A percentile compares a stretch with the other conserved stretches of the same genome.
These are phyloP conservation scores for Halcyon senegalensis DNA, from an alignment of 2,113 vertebrate species.

Conservation along the genomic window DNA sequence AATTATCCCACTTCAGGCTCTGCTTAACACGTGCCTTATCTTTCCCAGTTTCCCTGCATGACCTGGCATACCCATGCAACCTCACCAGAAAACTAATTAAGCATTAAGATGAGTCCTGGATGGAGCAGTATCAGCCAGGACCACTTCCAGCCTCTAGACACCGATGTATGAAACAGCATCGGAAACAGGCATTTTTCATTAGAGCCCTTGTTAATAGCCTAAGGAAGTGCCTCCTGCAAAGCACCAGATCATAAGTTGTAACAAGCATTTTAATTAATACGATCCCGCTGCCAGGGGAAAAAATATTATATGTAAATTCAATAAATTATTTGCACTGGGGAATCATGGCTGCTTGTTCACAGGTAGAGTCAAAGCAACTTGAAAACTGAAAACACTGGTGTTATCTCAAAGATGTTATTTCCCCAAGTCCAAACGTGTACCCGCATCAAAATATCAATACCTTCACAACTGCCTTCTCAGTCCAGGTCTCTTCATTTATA, in stretches of 20 bases:
- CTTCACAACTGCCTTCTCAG: background rate
- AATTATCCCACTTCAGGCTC: background rate
- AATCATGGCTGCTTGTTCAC: background rate
- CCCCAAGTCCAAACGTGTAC: background rate
- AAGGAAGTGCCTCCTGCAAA: background rate
- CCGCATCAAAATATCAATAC: background rate
- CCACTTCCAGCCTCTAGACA: background rate
- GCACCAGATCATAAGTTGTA: background rate
- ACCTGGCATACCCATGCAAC: background rate
- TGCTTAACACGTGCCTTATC: background rate
- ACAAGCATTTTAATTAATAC: conserved; percentile 47
- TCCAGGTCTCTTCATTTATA: background rate
- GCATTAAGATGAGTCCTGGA: background rate
- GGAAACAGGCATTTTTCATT: background rate
- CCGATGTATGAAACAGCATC: background rate
- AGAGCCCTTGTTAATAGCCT: conserved; percentile 1
- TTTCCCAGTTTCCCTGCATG: background rate
- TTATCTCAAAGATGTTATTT: background rate
- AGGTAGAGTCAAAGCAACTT: background rate
- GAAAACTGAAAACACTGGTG: background rate
- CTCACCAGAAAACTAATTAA: conserved; percentile 17
- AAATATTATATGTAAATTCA: background rate
- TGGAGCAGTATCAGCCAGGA: background rate
- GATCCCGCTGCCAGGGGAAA: background rate
- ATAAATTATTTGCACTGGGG: background rate